Percentiles rank a stretch among this genome's conserved stretches.
Evolutionary conservation across 2,888 invertebrate genomes (phyloP).

Genomic region (Clunio marinus): DNA sequence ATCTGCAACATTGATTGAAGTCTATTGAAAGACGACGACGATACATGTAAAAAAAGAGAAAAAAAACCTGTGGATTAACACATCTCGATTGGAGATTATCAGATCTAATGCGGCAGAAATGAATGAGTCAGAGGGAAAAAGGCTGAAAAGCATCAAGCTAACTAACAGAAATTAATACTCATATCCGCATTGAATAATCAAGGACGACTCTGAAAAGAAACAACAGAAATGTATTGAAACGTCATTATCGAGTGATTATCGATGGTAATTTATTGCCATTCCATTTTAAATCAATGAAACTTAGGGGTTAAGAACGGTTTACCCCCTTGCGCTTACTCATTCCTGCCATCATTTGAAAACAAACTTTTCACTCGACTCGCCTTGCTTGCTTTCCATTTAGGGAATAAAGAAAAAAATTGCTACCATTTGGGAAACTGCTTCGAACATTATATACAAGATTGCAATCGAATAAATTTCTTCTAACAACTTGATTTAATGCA

Average conservation of each 20-base stretch:
- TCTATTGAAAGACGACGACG: not conserved
- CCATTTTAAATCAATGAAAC: slow-evolving; percentile 33
- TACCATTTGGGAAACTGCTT: slow-evolving; percentile 27
- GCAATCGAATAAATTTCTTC: slow-evolving; percentile 36
- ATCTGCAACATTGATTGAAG: slow-evolving; percentile 37
- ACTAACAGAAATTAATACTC: slow-evolving; percentile 26
- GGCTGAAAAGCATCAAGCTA: not conserved
- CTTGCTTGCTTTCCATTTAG: not conserved
- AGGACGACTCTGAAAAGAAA: slow-evolving; percentile 19
- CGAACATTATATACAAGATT: slow-evolving; percentile 36
- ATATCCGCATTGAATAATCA: slow-evolving; percentile 36
- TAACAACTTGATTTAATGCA: slow-evolving; percentile 39
- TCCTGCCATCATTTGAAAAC: not conserved
- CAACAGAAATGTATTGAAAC: slow-evolving; percentile 24
- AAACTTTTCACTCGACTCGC: not conserved
- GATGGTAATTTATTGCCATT: slow-evolving; percentile 37
- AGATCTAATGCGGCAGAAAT: slow-evolving; percentile 32
- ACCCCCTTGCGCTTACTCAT: not conserved
- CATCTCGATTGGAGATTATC: slow-evolving; percentile 39
- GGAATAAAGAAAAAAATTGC: slow-evolving; percentile 31
- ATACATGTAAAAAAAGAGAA: not conserved
- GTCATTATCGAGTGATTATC: slow-evolving; percentile 39
- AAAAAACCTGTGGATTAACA: slow-evolving; percentile 38
- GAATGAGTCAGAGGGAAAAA: not conserved
- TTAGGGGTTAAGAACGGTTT: slow-evolving; percentile 10